Evolutionary conservation across 2,888 invertebrate species (phyloP), one percentile per base, ranked within the genome.

Genomic region (Volucella inflata): DNA sequence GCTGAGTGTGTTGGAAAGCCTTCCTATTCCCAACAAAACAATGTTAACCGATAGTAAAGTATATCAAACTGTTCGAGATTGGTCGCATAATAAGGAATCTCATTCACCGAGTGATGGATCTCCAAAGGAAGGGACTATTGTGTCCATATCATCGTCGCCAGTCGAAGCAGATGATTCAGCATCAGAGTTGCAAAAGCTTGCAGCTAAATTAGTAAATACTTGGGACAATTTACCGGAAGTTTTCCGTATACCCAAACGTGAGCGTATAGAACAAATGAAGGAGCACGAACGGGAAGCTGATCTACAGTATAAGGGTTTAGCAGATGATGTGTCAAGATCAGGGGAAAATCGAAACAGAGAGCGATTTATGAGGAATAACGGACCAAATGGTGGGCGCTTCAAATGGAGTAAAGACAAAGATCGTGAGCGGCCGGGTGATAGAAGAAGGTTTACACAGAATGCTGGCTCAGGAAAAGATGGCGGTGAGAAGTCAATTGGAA

Each of bases 21-120:
- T 99, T 87, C 98, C 99, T 10, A 97, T 99, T 87, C 96, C 97
- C 2, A 98, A 98, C 92, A 98, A 97, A 92, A 98, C 97, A 0
- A 96, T 98, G 94, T 93, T 99, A 9, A 96, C 96, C 89, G 98
- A 99, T 90, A 98, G 97, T 89, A 97, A 98, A 89, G 96, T 99
- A 87, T 94, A 97, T 89, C 94, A 94, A 36, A 95, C 96, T 12
- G 96, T 99, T 17, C 95, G 98, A 90, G 95, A 95, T 88, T 98
- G 98, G 98, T 94, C 96, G 3, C 93, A 93, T 9, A 79, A 88
- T 42, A 87, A 87, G 53, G 81, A 80, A 44, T 57, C 70, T 21
- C 80, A 81, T 40, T 83, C 87, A 3, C 83, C 87, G 16, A 88
- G 87, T 59, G 88, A 88, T 10, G 88, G 85, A 46, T 88, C 88